A percentile compares a stretch with the other conserved stretches of the same genome.
Evolutionary conservation across 35 echinoderm and acorn worm species (phyloP).

Genomic region (Acanthaster planci): DNA sequence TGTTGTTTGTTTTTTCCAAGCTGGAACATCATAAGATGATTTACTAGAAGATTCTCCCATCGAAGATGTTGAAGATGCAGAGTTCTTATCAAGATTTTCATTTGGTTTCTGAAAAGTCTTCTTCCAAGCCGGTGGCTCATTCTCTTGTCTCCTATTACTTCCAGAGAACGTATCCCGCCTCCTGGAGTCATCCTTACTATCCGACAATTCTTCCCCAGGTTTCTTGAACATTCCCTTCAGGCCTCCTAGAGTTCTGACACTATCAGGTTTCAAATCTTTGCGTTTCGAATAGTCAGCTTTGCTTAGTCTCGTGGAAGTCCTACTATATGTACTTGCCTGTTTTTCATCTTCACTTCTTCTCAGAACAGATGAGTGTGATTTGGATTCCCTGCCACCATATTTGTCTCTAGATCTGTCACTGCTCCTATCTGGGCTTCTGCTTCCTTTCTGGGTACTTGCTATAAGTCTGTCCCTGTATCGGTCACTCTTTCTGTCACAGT

Average conservation of each 20-base stretch:
- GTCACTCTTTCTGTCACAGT: conserved; percentile 5
- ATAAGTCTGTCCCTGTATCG: conserved; percentile 20
- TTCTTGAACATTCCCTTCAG: conserved; percentile 63
- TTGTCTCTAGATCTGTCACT: conserved; percentile 28
- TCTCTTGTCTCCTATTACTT: not conserved
- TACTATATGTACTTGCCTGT: too few relatives aligned
- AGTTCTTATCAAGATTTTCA: conserved; percentile 34
- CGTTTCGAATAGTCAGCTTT: not conserved
- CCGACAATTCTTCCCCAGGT: conserved; percentile 48
- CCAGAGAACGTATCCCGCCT: not conserved
- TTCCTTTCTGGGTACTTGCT: not conserved
- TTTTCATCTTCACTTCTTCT: not conserved
- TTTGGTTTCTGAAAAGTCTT: conserved; percentile 83
- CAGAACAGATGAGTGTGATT: not conserved
- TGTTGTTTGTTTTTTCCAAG: conserved; percentile 57
- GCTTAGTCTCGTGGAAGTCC: conserved; percentile 33
- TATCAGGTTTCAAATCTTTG: not conserved
- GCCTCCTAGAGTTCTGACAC: not conserved
- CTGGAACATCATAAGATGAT: conserved; percentile 26
- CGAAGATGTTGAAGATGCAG: conserved; percentile 15
- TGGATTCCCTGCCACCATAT: not conserved
- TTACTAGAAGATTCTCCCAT: not conserved
- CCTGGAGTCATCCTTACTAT: not conserved
- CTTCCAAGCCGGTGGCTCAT: conserved; percentile 53
- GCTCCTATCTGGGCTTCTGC: not conserved